These are phyloP conservation scores for Himalopsyche anomala DNA, from an alignment of 2,888 invertebrate genomes.

Conservation along the genomic window DNA sequence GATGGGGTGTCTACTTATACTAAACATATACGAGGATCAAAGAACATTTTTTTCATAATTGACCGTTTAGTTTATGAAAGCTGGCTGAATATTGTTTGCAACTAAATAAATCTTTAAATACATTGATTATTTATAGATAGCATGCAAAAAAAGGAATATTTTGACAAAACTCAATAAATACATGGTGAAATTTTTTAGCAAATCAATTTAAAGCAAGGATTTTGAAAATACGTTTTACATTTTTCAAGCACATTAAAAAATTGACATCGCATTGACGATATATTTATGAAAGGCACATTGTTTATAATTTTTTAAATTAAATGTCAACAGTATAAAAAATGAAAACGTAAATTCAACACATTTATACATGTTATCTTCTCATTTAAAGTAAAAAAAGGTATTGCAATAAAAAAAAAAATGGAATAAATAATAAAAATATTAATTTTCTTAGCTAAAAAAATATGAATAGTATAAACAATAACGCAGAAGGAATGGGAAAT, in stretches of 20 bases:
- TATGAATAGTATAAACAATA: too few relatives aligned
- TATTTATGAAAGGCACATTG: conserved; percentile 10
- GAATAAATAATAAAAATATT: too few relatives aligned
- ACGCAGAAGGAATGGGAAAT: too few relatives aligned
- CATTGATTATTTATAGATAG: neutral
- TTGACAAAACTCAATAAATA: neutral
- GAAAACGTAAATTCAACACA: neutral
- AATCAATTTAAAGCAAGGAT: neutral
- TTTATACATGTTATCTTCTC: too few relatives aligned
- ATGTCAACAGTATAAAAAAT: neutral
- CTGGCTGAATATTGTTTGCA: neutral
- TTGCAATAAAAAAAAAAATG: too few relatives aligned
- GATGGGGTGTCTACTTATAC: too few relatives aligned
- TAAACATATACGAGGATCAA: too few relatives aligned
- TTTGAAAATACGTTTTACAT: neutral
- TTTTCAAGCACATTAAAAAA: conserved; percentile 1
- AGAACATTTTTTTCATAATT: too few relatives aligned
- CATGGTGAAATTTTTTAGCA: too few relatives aligned
- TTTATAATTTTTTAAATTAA: neutral
- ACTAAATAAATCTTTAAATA: neutral
- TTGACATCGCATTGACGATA: neutral
- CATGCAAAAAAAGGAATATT: too few relatives aligned
- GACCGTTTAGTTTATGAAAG: neutral
- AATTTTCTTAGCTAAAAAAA: too few relatives aligned
- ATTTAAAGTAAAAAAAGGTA: too few relatives aligned